Evolutionary conservation across 2,797 vertebrate species (phyloP).

Genomic region (Heteromormyrus szaboi): DNA sequence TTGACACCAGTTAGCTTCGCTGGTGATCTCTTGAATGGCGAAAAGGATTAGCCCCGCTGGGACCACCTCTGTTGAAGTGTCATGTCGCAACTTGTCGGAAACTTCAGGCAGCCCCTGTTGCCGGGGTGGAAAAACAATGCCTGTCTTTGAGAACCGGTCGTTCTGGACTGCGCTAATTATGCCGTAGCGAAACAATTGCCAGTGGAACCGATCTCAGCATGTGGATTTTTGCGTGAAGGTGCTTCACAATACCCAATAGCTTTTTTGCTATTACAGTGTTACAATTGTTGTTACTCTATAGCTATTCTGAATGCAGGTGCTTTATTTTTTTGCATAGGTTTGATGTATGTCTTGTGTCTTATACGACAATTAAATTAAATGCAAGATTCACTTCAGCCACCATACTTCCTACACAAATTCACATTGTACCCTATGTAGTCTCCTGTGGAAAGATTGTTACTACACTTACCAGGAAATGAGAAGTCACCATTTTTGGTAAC

Average conservation of each 20-base stretch:
- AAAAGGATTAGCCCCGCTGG: slow-evolving; percentile 11
- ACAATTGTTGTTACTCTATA: neutral
- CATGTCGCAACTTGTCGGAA: slow-evolving; percentile 43
- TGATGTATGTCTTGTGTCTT: neutral
- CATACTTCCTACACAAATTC: neutral
- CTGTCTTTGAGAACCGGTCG: slow-evolving; percentile 13
- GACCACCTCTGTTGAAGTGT: slow-evolving; percentile 18
- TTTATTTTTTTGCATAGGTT: neutral
- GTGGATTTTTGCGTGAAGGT: neutral
- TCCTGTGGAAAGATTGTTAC: neutral
- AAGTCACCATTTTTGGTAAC: neutral
- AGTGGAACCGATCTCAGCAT: neutral
- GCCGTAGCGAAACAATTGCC: neutral
- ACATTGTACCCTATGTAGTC: neutral
- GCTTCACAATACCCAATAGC: neutral
- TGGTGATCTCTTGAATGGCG: slow-evolving; percentile 14
- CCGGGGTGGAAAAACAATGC: slow-evolving; percentile 20
- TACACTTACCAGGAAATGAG: neutral
- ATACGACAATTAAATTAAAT: neutral
- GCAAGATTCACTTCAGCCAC: neutral
- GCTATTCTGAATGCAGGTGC: neutral
- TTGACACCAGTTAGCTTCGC: slow-evolving; percentile 9
- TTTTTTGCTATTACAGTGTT: neutral
- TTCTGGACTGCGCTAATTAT: slow-evolving; percentile 18
- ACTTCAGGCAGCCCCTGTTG: slow-evolving; percentile 34